Conservation (phyloP, 2,113 vertebrate species). For the Propithecus coquereli region DNA sequence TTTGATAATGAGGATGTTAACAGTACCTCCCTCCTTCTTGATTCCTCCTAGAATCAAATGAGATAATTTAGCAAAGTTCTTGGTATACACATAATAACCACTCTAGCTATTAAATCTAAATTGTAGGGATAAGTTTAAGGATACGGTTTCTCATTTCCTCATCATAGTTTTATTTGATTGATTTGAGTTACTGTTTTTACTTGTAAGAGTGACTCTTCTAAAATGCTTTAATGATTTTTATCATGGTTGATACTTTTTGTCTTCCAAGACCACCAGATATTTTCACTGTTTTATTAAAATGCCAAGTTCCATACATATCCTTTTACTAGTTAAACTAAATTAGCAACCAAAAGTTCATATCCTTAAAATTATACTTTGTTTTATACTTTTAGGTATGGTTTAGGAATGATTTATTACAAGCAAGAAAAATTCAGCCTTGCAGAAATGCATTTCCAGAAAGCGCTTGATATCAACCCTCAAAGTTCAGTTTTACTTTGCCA, state of each 20-base stretch:
- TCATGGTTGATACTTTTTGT: background rate
- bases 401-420: conserved; percentile 99
- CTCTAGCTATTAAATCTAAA: background rate
- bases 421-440: conserved; percentile 99
- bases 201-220: conserved; percentile 18
- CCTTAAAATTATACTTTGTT: conserved; percentile 48
- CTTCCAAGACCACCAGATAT: background rate
- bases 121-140: background rate
- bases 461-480: conserved; percentile 98
- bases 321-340: conserved; percentile 30
- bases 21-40: background rate
- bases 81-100: background rate
- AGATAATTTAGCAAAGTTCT: background rate
- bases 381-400: conserved; percentile 91
- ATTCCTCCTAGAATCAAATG: conserved; percentile 20
- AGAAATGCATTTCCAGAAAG: conserved; percentile 99
- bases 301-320: background rate
- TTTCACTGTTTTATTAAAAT: conserved; percentile 43
- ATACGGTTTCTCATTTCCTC: background rate
- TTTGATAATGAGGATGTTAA: background rate
- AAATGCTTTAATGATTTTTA: conserved; percentile 19
- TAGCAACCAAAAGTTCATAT: conserved; percentile 22
- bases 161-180: conserved; percentile 1
- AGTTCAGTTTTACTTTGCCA: conserved; percentile 98
- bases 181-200: conserved; percentile 5